phyloP scores from a whole-genome alignment of 2,888 invertebrate genomes.

The Resseliella maxima region DNA sequence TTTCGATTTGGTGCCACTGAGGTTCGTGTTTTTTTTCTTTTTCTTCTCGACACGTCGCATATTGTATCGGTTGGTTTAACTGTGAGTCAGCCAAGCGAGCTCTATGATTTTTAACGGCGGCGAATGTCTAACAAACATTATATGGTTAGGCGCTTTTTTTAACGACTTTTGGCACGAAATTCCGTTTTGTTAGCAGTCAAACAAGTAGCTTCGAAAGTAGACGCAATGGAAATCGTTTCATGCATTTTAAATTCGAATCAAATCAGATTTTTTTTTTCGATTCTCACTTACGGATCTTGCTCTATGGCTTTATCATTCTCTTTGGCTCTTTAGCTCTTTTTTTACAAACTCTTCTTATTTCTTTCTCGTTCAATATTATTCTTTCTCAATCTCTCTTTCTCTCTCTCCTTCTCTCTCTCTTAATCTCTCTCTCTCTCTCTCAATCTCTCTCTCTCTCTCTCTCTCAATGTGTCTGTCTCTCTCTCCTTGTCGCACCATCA shows the following conservation, averaged over 20 bases:
- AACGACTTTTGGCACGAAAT: constrained; percentile 55
- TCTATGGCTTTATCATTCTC: too few relatives aligned
- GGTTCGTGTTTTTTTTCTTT: background rate
- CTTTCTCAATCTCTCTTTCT: too few relatives aligned
- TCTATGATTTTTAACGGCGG: background rate
- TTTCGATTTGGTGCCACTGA: too few relatives aligned
- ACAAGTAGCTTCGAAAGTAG: constrained; percentile 52
- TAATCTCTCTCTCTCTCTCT: background rate
- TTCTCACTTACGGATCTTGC: too few relatives aligned
- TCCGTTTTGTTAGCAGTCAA: constrained; percentile 43
- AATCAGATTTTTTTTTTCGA: too few relatives aligned
- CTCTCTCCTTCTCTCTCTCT: background rate
- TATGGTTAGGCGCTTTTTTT: constrained; percentile 27
- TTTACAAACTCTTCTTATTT: too few relatives aligned
- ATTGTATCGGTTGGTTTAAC: background rate
- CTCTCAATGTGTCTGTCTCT: background rate
- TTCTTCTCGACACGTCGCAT: background rate
- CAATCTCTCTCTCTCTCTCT: background rate
- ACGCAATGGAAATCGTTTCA: constrained; percentile 35
- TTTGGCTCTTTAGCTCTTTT: too few relatives aligned
- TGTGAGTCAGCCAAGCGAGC: background rate
- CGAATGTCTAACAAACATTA: constrained; percentile 46
- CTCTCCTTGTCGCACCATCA: background rate
- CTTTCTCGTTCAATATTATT: too few relatives aligned
- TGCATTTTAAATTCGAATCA: constrained; percentile 36